Conservation (phyloP, 2,888 invertebrate species). For the Melangyna quadrimaculata region DNA sequence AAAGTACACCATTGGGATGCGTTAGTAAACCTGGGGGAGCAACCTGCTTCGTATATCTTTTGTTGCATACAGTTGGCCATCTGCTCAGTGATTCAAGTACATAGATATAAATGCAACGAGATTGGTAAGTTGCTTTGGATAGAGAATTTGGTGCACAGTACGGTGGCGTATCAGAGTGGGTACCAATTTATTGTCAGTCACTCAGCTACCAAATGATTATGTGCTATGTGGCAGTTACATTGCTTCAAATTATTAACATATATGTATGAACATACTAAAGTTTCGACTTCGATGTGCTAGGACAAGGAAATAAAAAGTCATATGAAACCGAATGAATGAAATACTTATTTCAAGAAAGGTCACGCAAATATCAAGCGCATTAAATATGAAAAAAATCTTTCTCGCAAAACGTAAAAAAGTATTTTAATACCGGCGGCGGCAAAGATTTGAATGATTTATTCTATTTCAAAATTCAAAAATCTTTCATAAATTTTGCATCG, state of each 20-base stretch:
- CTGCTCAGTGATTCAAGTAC: conserved; percentile 50
- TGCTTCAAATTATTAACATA: conserved; percentile 17
- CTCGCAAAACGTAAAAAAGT: too few species aligned
- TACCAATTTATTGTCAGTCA: conserved; percentile 58
- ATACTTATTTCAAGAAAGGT: too few species aligned
- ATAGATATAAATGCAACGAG: conserved; percentile 12
- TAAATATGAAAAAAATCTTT: too few species aligned
- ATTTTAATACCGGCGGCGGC: too few species aligned
- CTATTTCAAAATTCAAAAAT: too few species aligned
- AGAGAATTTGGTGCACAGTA: not conserved
- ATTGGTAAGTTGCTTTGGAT: conserved; percentile 22
- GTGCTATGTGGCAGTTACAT: conserved; percentile 50
- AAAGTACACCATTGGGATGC: conserved; percentile 57
- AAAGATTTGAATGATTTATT: too few species aligned
- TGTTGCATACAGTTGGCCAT: conserved; percentile 45
- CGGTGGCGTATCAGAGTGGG: conserved; percentile 4
- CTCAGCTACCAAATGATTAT: conserved; percentile 66
- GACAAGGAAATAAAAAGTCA: not conserved
- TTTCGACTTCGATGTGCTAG: not conserved
- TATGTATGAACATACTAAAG: not conserved
- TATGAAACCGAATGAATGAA: too few species aligned
- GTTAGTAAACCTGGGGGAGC: conserved; percentile 48
- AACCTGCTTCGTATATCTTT: conserved; percentile 60
- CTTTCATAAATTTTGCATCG: too few species aligned
- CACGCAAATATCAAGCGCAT: not conserved